Percentiles rank a stretch among this genome's conserved stretches.
Evolutionary conservation across 2,797 vertebrate genomes (phyloP).

Genomic region (Hippoglossus hippoglossus): DNA sequence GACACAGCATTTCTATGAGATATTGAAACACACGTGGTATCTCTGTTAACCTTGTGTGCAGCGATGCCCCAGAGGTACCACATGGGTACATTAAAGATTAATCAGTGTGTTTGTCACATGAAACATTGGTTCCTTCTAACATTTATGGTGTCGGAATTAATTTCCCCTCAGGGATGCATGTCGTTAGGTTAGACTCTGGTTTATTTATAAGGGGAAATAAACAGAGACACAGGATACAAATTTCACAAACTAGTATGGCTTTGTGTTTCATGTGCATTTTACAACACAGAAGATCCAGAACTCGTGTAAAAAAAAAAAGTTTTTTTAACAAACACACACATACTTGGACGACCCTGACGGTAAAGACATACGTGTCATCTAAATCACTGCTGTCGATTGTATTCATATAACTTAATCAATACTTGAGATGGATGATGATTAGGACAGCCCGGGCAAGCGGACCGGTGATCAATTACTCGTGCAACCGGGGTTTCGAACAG

Average conservation of each 20-base stretch:
- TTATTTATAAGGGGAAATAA: background rate
- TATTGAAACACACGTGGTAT: constrained; percentile 15
- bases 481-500: background rate
- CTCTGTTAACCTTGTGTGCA: constrained; percentile 40
- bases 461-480: constrained; percentile 34
- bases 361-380: background rate
- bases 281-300: background rate
- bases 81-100: constrained; percentile 47
- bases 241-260: no score
- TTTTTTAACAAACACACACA: background rate
- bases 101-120: constrained; percentile 47
- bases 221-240: background rate
- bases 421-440: constrained; percentile 62
- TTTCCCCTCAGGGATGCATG: background rate
- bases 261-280: background rate
- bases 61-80: constrained; percentile 38
- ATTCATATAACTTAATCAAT: constrained; percentile 48
- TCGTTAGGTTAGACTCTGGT: background rate
- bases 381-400: constrained; percentile 33
- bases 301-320: background rate
- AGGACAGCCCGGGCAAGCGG: constrained; percentile 23
- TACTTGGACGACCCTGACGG: constrained; percentile 4
- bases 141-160: constrained; percentile 22
- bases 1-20: background rate
- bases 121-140: constrained; percentile 29